These are phyloP conservation scores for Tringa solitaria DNA, from an alignment of 2,113 vertebrate species.

Conservation along the genomic window DNA sequence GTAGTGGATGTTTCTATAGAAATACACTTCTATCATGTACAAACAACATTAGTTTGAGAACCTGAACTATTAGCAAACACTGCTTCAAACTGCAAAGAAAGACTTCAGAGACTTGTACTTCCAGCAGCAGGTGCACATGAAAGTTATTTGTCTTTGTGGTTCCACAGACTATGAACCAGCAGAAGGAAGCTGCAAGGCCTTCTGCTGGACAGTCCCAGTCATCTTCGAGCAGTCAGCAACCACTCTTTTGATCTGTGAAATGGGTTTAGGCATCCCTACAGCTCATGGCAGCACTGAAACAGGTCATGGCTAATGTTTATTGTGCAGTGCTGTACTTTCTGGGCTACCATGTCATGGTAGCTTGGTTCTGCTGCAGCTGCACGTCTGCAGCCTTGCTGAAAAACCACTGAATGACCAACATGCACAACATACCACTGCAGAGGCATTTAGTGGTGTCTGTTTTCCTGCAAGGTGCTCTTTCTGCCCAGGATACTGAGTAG, in stretches of 20 bases:
- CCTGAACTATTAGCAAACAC: background rate
- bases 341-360: rapidly evolving
- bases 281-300: background rate
- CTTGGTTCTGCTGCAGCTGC: background rate
- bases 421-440: rapidly evolving
- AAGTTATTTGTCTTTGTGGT: background rate
- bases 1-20: background rate
- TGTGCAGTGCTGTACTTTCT: background rate
- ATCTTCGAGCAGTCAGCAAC: background rate
- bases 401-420: background rate
- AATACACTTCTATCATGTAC: background rate
- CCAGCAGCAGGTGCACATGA: background rate
- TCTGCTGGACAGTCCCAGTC: background rate
- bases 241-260: background rate
- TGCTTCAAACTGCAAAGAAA: background rate
- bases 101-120: background rate
- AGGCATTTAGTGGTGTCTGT: background rate
- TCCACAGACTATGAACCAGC: background rate
- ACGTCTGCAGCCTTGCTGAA: background rate
- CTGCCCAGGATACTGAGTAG: background rate
- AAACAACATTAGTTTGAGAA: background rate
- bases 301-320: background rate
- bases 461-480: background rate
- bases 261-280: background rate
- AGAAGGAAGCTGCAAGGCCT: background rate